Evolutionary conservation across 2,888 invertebrate species (phyloP).

Genomic region (Beris morrisii): DNA sequence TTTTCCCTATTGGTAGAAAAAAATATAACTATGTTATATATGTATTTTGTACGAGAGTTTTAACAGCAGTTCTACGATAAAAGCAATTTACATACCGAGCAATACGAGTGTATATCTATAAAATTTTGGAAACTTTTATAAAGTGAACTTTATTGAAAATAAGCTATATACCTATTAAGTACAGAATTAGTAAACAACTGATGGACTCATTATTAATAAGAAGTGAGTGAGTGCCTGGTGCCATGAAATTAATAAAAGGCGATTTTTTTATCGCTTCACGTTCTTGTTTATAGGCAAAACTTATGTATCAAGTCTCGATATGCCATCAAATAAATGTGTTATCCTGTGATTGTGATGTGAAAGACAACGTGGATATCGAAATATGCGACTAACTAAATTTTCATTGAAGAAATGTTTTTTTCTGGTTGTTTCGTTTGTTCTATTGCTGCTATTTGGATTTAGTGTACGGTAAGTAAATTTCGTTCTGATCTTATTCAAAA

Average conservation of each 20-base stretch:
- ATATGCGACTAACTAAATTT: conserved; percentile 62
- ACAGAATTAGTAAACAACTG: too few species aligned
- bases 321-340: neutral
- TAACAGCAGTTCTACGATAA: conserved; percentile 19
- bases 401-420: conserved; percentile 63
- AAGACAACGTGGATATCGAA: conserved; percentile 13
- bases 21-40: conserved; percentile 6
- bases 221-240: too few species aligned
- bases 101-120: too few species aligned
- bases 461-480: conserved; percentile 56
- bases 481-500: too few species aligned
- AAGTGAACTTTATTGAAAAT: too few species aligned
- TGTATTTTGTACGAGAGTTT: conserved; percentile 1
- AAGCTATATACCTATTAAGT: too few species aligned
- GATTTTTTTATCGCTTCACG: too few species aligned
- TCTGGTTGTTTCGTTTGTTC: conserved; percentile 59
- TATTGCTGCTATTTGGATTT: conserved; percentile 59
- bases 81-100: neutral
- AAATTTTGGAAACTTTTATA: too few species aligned
- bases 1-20: neutral
- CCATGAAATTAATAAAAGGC: too few species aligned
- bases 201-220: too few species aligned
- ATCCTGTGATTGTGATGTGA: neutral
- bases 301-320: neutral
- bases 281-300: neutral